Base-by-base conservation (phyloP, 2,797 vertebrate genomes). In the Syngnathus rostellatus region DNA sequence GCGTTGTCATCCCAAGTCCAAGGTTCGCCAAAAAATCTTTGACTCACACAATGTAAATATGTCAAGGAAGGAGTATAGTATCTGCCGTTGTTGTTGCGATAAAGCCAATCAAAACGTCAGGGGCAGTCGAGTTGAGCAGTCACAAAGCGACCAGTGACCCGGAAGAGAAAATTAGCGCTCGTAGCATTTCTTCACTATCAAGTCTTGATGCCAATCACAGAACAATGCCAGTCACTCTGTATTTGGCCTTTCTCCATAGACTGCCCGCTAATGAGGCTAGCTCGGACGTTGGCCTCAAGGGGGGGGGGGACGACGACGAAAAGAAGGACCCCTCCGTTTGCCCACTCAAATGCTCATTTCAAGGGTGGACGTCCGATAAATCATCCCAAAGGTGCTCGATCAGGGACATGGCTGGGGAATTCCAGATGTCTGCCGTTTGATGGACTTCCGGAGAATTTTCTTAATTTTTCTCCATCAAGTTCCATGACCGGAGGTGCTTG, bases 161-260 rank as follows among this genome's bases (percentile, higher is more conserved):
- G 80, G 81, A 82, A 87, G 71, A 51, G 73, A 74, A 64, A 72
- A 68, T 69, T 70, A 39, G 46, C 69, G 53, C 8, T 60, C 41
- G 23, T 48, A 48, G 37, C 31, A 68, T 80, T 81, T 37, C 55
- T 57, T 57, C 16, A 6, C 55, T 8, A 14, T 17, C 25, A 16
- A 57, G 25, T 57, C 73, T 64, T 9, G 71, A 79, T 85, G 86
- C 83, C 86, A 86, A 84, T 89, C 83, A 86, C 71, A 80, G 77
- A 88, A 91, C 88, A 91, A 91, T 89, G 77, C 74, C 83, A 86
- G 88, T 89, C 88, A 90, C 81, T 85, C 72, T 62, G 71, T 63
- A 87, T 90, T 87, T 89, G 75, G 70, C 76, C 77, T 81, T 77
- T 83, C 76, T 48, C 59, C 61, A 64, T 73, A 84, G 84, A 86